Conservation (phyloP, 2,888 invertebrate genomes). For the Epinotia bilunana region DNA sequence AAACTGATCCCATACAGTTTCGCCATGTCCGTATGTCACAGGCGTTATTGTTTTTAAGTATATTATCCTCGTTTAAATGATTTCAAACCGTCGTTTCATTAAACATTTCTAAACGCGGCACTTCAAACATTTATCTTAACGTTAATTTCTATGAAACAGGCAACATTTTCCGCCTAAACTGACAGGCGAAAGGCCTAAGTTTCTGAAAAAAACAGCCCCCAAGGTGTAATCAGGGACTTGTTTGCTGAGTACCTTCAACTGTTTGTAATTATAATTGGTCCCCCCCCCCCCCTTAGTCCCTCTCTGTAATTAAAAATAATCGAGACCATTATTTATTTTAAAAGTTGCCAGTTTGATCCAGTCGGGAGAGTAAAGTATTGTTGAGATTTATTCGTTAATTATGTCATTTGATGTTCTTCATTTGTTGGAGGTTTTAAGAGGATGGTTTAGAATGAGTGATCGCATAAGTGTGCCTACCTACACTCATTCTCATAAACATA, state of each 20-base stretch:
- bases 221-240: constrained; percentile 50
- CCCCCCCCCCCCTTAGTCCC: not conserved
- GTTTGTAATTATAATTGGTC: constrained; percentile 52
- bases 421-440: not conserved
- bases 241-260: constrained; percentile 47
- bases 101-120: constrained; percentile 5
- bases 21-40: no score
- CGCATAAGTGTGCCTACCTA: no score
- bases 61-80: constrained; percentile 1
- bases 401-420: constrained; percentile 29
- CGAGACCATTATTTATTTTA: constrained; percentile 49
- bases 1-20: no score
- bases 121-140: constrained; percentile 14
- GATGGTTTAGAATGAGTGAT: not conserved
- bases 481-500: no score
- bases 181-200: constrained; percentile 29
- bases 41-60: no score
- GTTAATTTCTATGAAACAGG: constrained; percentile 25
- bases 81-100: not conserved
- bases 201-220: constrained; percentile 36
- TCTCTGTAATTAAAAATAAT: constrained; percentile 60
- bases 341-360: constrained; percentile 45
- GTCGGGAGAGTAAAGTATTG: constrained; percentile 41
- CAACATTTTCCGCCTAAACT: constrained; percentile 25
- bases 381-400: constrained; percentile 36